Evolutionary conservation across 2,113 vertebrate genomes (phyloP), one percentile per base, ranked within the genome.

Genomic region (Clarias gariepinus): DNA sequence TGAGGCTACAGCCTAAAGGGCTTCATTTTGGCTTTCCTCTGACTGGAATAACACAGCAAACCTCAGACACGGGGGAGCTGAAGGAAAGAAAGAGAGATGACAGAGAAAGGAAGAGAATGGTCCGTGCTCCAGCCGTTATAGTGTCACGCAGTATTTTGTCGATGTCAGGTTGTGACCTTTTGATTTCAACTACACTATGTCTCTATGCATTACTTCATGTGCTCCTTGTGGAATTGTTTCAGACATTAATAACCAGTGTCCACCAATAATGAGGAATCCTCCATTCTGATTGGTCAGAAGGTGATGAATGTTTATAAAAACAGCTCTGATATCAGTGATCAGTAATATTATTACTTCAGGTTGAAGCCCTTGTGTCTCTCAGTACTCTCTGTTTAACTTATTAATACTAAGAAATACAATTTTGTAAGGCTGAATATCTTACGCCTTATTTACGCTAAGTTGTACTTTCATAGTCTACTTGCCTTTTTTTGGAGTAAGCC

Each of bases 21-120:
- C 85, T 84, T 91, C 89, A 91, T 92, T 92, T 89, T 91, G 90
- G 91, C 90, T 89, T 91, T 83, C 88, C 82, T 88, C 33, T 79
- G 69, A 85, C 87, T 81, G 86, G 85, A 90, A 88, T 83, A 90
- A 89, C 82, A 85, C 63, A 85, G 87, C 73, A 88, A 88, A 88
- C 84, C 77, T 85, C 69, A 87, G 82, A 87, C 85, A 85, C 52
- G 60, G 79, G 4, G 71, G 28, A 86, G 57, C 53, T 71, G 60
- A 76, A 47, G 19, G 77, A 36, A 60, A 3, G 18, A 68, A 41
- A 76, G 60, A 89, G 25, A 82, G 66, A 33, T 79, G 55, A 79
- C 77, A 58, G 77, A 28, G 25, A 58, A 81, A 58, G 47, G 66
- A 81, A 28, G 63, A 78, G 36, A 52, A 81, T 69, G 83, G 71